Evolutionary conservation across 2,113 vertebrate genomes (phyloP), one percentile per base, ranked within the genome.

Genomic region (Pipra filicauda): DNA sequence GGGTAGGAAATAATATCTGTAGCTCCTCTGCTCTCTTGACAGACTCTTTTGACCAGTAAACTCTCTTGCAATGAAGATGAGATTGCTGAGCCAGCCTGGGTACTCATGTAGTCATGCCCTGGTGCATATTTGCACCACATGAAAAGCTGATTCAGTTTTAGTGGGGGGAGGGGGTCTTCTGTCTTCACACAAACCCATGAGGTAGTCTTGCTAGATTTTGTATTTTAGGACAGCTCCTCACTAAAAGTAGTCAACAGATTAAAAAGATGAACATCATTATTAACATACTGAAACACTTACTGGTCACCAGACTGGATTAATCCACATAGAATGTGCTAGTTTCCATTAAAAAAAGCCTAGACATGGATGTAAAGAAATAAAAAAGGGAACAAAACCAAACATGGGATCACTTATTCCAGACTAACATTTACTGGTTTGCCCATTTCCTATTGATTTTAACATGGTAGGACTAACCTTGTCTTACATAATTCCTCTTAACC

Each of bases 31-130:
- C 15, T 74, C 5, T 23, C n/a, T 30, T 73, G 37, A 55, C 7
- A 51, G 20, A 22, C 22, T 46, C 17, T 62, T 67, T 39, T 77
- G 72, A 70, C 27, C 66, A 12, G 22, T 14, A 75, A 51, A 58
- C 13, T 8, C 37, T 33, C 26, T 0, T 0, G 0, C 13, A 72
- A 21, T 2, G 16, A 46, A 20, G n/a, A n/a, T 11, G 26, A 26
- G 15, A 35, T 13, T 31, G 8, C 33, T 6, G 2, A 91, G 28
- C 10, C 57, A 61, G 59, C 15, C 18, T 17, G 15, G 17, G 18
- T n/a, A 39, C 5, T n/a, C 22, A 11, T 1, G 2, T 9, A 44
- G 16, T 0, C 4, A 20, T 44, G 17, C 8, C 41, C 49, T 1
- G 1, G 44, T 28, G 54, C 0, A 0, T 22, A 41, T 28, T 31